phyloP scores from a whole-genome alignment of 2,888 invertebrate genomes.

The Aphrophora alni region DNA sequence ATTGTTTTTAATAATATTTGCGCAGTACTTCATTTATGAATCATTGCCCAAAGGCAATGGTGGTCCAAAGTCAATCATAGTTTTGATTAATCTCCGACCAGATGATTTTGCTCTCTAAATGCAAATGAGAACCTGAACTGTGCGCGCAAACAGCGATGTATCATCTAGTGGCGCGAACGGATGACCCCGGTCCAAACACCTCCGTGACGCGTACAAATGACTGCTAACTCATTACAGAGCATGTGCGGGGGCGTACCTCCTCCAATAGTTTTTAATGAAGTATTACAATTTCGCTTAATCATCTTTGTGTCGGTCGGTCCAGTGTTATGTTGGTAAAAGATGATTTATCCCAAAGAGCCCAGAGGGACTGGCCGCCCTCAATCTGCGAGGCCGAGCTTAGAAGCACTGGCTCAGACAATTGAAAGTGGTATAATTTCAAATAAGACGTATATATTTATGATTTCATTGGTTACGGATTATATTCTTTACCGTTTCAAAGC shows the following conservation, averaged over 20 bases:
- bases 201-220: constrained; percentile 2
- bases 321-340: background rate
- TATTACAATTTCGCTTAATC: constrained; percentile 9
- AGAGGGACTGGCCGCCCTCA: background rate
- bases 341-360: background rate
- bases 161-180: background rate
- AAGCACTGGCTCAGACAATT: too few relatives aligned
- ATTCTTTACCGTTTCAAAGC: too few relatives aligned
- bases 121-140: background rate
- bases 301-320: constrained; percentile 6
- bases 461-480: too few relatives aligned
- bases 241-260: constrained; percentile 2
- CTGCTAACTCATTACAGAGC: background rate
- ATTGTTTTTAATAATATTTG: background rate
- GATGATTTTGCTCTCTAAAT: constrained; percentile 5
- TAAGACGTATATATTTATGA: too few relatives aligned
- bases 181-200: background rate
- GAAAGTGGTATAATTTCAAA: too few relatives aligned
- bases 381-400: background rate
- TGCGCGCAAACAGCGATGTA: background rate
- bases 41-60: background rate
- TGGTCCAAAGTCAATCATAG: background rate
- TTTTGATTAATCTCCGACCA: background rate
- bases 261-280: constrained; percentile 9
- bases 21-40: background rate